Evolutionary conservation across 2,888 invertebrate genomes (phyloP), one percentile per base, ranked within the genome.

Genomic region (Aplocera efformata): DNA sequence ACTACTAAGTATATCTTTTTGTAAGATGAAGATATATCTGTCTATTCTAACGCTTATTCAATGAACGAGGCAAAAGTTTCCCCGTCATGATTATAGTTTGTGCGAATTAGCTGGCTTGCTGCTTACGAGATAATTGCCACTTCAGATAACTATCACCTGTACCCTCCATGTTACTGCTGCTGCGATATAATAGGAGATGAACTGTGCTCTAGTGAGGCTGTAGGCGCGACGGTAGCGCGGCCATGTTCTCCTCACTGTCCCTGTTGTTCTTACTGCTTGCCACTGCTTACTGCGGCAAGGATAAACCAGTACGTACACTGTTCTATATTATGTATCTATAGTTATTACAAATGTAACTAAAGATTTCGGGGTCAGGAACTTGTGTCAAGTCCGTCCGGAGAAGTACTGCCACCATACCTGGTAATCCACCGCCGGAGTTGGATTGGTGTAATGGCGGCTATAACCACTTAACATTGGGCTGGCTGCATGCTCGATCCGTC

Each of bases 291-390:
- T 72, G 72, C 3, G 77, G 58, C 10, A 83, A 85, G 49, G 66
- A 78, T 23, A 83, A 71, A 47, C 78, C 83, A 58, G 86, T 85
- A 57, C 72, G 79, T 60, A n/a, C n/a, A n/a, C n/a, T n/a, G n/a
- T n/a, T n/a, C n/a, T n/a, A n/a, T n/a, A n/a, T n/a, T n/a, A n/a
- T n/a, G n/a, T n/a, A n/a, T n/a, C n/a, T n/a, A n/a, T n/a, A n/a
- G n/a, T n/a, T n/a, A n/a, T n/a, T n/a, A n/a, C n/a, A n/a, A n/a
- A n/a, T n/a, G n/a, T n/a, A n/a, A n/a, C n/a, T n/a, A n/a, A n/a
- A n/a, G n/a, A n/a, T n/a, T n/a, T n/a, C n/a, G n/a, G n/a, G n/a
- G n/a, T n/a, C n/a, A n/a, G n/a, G n/a, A n/a, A n/a, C n/a, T n/a
- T n/a, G n/a, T n/a, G n/a, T n/a, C n/a, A n/a, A n/a, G n/a, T n/a